phyloP scores from a whole-genome alignment of 2,888 invertebrate species.

The Lomographa bimaculata region DNA sequence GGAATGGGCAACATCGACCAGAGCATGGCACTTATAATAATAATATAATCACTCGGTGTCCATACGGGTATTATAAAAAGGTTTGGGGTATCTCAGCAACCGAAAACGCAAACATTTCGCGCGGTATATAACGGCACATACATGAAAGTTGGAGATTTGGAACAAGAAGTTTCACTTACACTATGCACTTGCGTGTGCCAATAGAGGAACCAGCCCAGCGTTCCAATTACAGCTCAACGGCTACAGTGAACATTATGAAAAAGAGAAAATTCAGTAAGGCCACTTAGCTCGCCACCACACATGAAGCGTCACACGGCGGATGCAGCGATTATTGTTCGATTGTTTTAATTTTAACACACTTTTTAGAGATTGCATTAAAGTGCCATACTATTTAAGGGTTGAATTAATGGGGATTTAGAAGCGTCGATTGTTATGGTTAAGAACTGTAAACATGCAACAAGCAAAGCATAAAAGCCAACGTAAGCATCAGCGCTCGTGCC shows the following conservation, averaged over 20 bases:
- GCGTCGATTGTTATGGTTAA: conserved; percentile 48
- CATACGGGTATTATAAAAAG: conserved; percentile 69
- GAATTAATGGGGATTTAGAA: conserved; percentile 67
- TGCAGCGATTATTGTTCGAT: conserved; percentile 67
- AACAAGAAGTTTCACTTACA: conserved; percentile 84
- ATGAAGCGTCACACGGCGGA: conserved; percentile 76
- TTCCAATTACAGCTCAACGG: conserved; percentile 70
- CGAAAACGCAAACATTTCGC: conserved; percentile 79
- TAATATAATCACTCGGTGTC: conserved; percentile 68
- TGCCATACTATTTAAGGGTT: conserved; percentile 77
- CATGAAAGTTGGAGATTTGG: conserved; percentile 83
- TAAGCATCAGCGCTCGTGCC: conserved; percentile 18
- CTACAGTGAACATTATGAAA: conserved; percentile 66
- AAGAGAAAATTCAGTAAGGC: conserved; percentile 81
- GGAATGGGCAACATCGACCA: conserved; percentile 73
- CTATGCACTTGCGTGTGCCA: conserved; percentile 83
- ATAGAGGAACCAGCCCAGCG: conserved; percentile 77
- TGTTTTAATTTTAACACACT: conserved; percentile 60
- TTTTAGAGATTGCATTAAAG: conserved; percentile 65
- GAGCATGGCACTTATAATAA: conserved; percentile 84
- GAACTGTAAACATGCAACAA: conserved; percentile 70
- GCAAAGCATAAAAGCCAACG: conserved; percentile 54
- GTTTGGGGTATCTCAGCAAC: conserved; percentile 72
- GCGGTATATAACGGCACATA: conserved; percentile 75
- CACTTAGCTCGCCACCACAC: conserved; percentile 77